Percentiles rank a stretch among this genome's conserved stretches.
phyloP scores from a whole-genome alignment of 2,113 vertebrate species.

The Hydropotes inermis region DNA sequence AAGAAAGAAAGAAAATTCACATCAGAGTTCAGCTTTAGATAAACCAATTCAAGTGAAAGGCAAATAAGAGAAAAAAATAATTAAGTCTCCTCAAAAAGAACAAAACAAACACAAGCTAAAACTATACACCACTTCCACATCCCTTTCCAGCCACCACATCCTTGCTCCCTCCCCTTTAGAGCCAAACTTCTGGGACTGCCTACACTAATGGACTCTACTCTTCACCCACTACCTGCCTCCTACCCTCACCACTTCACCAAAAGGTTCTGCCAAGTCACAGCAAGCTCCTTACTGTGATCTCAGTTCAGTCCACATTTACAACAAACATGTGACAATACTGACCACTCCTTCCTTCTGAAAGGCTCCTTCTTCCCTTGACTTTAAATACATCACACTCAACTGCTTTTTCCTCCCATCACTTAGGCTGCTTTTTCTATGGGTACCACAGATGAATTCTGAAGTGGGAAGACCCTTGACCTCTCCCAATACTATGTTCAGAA shows the following conservation, averaged over 20 bases:
- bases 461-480: neutral
- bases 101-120: neutral
- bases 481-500: neutral
- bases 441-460: neutral
- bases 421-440: neutral
- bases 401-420: neutral
- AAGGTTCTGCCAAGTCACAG: neutral
- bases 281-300: neutral
- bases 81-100: neutral
- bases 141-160: neutral
- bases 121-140: neutral
- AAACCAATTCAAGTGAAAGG: neutral
- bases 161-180: neutral
- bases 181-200: neutral
- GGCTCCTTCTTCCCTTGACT: neutral
- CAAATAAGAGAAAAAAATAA: neutral
- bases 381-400: neutral
- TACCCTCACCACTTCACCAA: neutral
- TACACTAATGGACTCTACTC: neutral
- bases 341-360: neutral
- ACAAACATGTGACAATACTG: neutral
- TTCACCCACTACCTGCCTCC: neutral
- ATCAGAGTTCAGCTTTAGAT: neutral
- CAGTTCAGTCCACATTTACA: neutral
- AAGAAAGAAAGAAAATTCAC: neutral